Conservation (phyloP, 2,113 vertebrate genomes). For the Seriola quinqueradiata region DNA sequence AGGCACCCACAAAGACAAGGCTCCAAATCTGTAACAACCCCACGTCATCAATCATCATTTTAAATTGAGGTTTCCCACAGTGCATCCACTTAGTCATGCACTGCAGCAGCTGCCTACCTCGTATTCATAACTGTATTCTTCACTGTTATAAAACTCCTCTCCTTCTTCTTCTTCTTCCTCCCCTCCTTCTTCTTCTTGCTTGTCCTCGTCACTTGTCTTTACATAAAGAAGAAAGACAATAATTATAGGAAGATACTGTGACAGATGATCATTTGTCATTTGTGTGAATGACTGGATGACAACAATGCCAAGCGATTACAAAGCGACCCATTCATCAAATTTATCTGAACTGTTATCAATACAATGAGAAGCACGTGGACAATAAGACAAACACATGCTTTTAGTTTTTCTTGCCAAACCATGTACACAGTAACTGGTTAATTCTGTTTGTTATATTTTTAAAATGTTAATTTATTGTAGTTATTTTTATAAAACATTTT, state of each 20-base stretch:
- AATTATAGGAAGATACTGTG: conserved; percentile 8
- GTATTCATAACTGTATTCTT: conserved; percentile 77
- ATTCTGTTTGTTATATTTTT: conserved; percentile 12
- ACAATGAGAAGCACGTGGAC: conserved; percentile 32
- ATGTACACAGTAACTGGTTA: not conserved
- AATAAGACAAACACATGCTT: conserved; percentile 61
- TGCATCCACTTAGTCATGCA: conserved; percentile 43
- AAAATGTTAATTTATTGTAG: conserved; percentile 33
- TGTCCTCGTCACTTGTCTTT: conserved; percentile 54
- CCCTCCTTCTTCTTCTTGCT: conserved; percentile 43
- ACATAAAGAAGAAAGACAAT: conserved; percentile 30
- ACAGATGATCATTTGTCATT: not conserved
- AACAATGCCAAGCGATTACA: conserved; percentile 38
- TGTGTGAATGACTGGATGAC: conserved; percentile 18
- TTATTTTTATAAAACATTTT: not conserved
- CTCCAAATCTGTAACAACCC: conserved; percentile 38
- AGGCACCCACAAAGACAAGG: conserved; percentile 6
- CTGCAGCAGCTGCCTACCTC: conserved; percentile 71
- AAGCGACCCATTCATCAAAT: conserved; percentile 32
- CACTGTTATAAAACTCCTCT: conserved; percentile 63
- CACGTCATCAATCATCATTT: conserved; percentile 40
- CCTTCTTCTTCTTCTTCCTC: conserved; percentile 27
- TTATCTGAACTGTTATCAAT: conserved; percentile 16
- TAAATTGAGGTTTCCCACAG: conserved; percentile 40
- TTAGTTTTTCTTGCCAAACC: conserved; percentile 25